These are phyloP conservation scores for Julus scandinavius DNA, from an alignment of 2,888 invertebrate genomes.

Conservation along the genomic window DNA sequence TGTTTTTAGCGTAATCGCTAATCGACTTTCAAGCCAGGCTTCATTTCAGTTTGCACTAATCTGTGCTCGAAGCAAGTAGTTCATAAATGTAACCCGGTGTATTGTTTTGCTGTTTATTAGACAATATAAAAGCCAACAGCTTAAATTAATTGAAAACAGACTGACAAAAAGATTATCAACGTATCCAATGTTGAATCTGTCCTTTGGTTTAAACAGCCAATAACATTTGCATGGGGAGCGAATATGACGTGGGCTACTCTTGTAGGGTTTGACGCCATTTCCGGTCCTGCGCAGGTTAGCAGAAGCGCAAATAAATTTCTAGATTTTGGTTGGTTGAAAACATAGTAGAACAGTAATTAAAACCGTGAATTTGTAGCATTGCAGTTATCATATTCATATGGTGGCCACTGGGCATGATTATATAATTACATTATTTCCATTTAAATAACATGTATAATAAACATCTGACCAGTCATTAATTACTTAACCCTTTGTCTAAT, in stretches of 20 bases:
- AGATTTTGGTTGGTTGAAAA: too few relatives aligned
- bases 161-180: not conserved
- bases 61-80: not conserved
- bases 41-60: too few relatives aligned
- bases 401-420: too few relatives aligned
- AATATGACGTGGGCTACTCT: not conserved
- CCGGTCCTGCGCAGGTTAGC: not conserved
- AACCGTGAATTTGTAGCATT: too few relatives aligned
- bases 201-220: not conserved
- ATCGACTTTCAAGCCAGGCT: not conserved
- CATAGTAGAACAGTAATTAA: too few relatives aligned
- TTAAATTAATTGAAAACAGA: conserved; percentile 28
- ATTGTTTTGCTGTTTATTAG: conserved; percentile 1
- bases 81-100: not conserved
- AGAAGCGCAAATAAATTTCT: too few relatives aligned
- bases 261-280: not conserved
- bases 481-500: too few relatives aligned
- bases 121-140: not conserved
- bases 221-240: not conserved
- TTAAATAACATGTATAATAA: too few relatives aligned
- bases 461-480: too few relatives aligned
- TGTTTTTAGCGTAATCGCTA: not conserved
- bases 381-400: too few relatives aligned
- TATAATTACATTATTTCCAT: too few relatives aligned
- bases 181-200: not conserved